Evolutionary conservation across 2,113 vertebrate genomes (phyloP).

Genomic region (Odocoileus hemionus): DNA sequence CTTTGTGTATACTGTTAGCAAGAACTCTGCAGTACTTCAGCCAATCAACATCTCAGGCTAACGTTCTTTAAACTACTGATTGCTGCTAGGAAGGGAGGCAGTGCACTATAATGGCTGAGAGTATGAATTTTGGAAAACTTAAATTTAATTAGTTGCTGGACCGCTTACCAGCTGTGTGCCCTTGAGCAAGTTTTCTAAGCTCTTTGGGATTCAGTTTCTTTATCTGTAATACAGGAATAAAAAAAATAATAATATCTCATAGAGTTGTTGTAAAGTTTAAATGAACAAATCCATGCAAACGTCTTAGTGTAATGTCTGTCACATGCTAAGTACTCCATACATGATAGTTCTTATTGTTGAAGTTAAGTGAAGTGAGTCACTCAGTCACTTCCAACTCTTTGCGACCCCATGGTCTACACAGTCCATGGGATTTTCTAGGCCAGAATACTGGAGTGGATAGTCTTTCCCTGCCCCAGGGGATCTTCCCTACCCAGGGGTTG

Average conservation of each 20-base stretch:
- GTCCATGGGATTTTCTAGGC: too few species aligned
- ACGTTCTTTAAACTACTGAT: background rate
- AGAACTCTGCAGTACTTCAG: background rate
- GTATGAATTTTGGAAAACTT: background rate
- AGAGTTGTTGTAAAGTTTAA: background rate
- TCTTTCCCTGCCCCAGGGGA: too few species aligned
- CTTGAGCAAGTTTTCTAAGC: background rate
- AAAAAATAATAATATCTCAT: background rate
- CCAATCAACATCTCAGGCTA: background rate
- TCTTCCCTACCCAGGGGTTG: too few species aligned
- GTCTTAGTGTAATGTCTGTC: background rate
- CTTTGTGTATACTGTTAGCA: background rate
- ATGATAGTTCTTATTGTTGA: background rate
- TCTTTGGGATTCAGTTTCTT: background rate
- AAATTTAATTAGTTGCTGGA: background rate
- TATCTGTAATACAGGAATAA: background rate
- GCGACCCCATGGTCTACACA: too few species aligned
- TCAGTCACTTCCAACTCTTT: too few species aligned
- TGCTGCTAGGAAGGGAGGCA: background rate
- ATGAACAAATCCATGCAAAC: background rate
- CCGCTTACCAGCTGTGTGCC: background rate
- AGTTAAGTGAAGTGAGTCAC: background rate
- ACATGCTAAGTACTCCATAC: background rate
- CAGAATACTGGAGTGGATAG: too few species aligned
- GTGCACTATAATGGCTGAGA: background rate